Evolutionary conservation across 2,797 vertebrate genomes (phyloP).

Genomic region (Mormyrops attenuatus): DNA sequence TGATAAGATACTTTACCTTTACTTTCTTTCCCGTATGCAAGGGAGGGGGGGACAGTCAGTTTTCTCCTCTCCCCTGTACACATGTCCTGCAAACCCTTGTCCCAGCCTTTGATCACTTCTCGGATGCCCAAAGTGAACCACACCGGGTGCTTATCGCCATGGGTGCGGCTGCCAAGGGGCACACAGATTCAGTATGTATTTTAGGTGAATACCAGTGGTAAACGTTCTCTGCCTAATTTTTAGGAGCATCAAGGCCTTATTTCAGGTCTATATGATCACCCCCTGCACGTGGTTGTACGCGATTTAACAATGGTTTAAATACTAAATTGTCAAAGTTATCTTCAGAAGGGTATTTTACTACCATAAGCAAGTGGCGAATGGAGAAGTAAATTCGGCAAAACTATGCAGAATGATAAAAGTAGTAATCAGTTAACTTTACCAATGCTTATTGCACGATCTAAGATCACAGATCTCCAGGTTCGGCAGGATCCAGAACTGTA

Average conservation of each 20-base stretch:
- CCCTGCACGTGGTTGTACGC: not conserved
- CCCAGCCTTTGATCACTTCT: constrained; percentile 87
- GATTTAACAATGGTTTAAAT: not conserved
- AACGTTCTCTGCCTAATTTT: constrained; percentile 1
- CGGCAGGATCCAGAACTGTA: not conserved
- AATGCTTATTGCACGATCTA: not conserved
- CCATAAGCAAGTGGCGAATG: not conserved
- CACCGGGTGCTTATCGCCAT: constrained; percentile 81
- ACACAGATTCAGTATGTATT: constrained; percentile 27
- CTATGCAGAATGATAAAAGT: not conserved
- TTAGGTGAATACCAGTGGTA: not conserved
- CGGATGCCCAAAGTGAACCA: constrained; percentile 91
- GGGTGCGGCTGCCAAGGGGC: constrained; percentile 64
- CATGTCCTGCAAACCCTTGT: constrained; percentile 85
- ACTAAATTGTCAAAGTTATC: not conserved
- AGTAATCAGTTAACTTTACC: not conserved
- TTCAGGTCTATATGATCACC: not conserved
- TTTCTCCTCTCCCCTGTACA: constrained; percentile 86
- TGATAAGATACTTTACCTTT: constrained; percentile 69
- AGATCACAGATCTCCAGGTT: not conserved
- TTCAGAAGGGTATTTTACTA: not conserved
- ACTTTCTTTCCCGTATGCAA: constrained; percentile 92
- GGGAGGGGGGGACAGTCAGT: constrained; percentile 73
- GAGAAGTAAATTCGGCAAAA: not conserved
- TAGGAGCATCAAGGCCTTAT: not conserved